Conservation (phyloP, 1,140 invertebrate genomes). For the Brachionus angularis region DNA sequence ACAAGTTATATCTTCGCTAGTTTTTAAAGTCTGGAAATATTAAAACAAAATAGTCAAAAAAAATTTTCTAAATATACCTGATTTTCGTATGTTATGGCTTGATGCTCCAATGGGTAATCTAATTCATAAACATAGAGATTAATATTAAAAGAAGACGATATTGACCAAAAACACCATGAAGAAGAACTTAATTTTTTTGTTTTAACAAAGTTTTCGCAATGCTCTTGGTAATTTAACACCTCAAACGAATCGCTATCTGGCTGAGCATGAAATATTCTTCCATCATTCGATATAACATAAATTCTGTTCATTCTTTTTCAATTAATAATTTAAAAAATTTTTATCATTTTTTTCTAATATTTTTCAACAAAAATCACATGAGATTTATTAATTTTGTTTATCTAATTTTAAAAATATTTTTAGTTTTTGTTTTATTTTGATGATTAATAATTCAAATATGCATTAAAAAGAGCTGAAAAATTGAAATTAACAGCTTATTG, state of each 20-base stretch:
- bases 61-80: conserved; percentile 4
- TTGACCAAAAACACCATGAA: conserved; percentile 30
- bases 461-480: too few relatives aligned
- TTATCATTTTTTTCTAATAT: too few relatives aligned
- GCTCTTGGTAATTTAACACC: not conserved
- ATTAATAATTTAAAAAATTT: too few relatives aligned
- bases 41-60: not conserved
- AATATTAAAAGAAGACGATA: conserved; percentile 12
- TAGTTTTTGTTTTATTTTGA: too few relatives aligned
- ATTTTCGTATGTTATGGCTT: conserved; percentile 26
- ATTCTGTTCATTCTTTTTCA: conserved; percentile 30
- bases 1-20: conserved; percentile 20
- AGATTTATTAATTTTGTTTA: too few relatives aligned
- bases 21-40: not conserved
- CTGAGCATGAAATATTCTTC: conserved; percentile 24
- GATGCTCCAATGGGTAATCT: conserved; percentile 23
- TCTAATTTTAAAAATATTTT: too few relatives aligned
- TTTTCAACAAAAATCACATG: too few relatives aligned
- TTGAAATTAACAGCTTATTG: too few relatives aligned
- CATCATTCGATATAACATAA: conserved; percentile 7
- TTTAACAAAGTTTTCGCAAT: not conserved
- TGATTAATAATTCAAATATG: too few relatives aligned
- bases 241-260: conserved; percentile 4
- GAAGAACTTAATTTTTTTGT: conserved; percentile 11
- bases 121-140: conserved; percentile 26